These are phyloP conservation scores for Reinhardtius hippoglossoides DNA, from an alignment of 2,113 vertebrate genomes.

Conservation along the genomic window DNA sequence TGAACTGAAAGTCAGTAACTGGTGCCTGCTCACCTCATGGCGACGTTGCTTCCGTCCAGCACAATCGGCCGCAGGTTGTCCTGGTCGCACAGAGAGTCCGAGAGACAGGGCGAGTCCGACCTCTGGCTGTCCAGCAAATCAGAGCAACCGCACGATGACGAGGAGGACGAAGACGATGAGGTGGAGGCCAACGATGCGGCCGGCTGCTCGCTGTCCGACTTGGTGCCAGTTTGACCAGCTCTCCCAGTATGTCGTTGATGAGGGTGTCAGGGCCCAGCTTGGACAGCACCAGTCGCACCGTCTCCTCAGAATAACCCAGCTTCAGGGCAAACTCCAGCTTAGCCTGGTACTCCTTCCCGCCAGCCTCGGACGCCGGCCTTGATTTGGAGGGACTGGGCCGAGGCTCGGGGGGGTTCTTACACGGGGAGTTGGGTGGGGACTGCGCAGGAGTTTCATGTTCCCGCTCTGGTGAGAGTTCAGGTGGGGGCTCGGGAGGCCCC, in stretches of 20 bases:
- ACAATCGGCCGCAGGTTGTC: slow-evolving; percentile 95
- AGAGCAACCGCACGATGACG: slow-evolving; percentile 82
- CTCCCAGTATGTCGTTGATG: slow-evolving; percentile 97
- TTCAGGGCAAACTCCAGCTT: slow-evolving; percentile 98
- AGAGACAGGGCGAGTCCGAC: slow-evolving; percentile 88
- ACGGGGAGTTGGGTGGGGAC: slow-evolving; percentile 12
- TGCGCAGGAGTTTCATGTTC: not conserved
- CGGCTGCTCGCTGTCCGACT: slow-evolving; percentile 88
- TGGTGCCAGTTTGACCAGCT: slow-evolving; percentile 96
- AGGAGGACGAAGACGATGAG: slow-evolving; percentile 71
- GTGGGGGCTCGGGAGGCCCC: slow-evolving; percentile 84
- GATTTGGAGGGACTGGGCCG: not conserved
- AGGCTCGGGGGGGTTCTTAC: not conserved
- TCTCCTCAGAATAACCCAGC: slow-evolving; percentile 95
- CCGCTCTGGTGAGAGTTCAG: slow-evolving; percentile 64
- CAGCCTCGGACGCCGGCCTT: slow-evolving; percentile 8
- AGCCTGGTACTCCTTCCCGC: slow-evolving; percentile 88
- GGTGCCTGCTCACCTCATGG: slow-evolving; percentile 90
- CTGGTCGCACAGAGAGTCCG: slow-evolving; percentile 86
- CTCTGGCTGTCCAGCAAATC: slow-evolving; percentile 86
- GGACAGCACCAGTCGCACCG: slow-evolving; percentile 92
- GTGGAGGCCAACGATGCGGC: slow-evolving; percentile 78
- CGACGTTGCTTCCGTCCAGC: slow-evolving; percentile 97
- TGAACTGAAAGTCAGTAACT: too few species aligned
- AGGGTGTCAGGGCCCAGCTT: slow-evolving; percentile 96